Percentiles rank a stretch among this genome's conserved stretches.
Conservation (phyloP, 2,113 vertebrate genomes). For the Gorsachius goisagi region DNA sequence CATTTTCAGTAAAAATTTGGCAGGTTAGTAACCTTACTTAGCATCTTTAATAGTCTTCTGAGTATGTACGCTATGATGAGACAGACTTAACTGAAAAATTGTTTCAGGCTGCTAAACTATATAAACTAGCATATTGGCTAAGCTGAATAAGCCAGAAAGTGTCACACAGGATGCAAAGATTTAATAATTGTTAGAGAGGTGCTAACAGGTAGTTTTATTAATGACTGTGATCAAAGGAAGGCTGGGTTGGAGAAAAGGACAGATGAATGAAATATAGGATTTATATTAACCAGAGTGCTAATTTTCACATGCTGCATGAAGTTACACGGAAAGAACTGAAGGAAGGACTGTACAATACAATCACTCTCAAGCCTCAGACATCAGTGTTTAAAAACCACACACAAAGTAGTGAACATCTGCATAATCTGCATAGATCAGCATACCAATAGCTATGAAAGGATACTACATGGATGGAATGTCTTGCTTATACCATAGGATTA, state of each 20-base stretch:
- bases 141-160: neutral
- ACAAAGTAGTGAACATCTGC: neutral
- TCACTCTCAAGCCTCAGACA: neutral
- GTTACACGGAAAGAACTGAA: neutral
- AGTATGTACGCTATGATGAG: neutral
- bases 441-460: neutral
- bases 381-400: neutral
- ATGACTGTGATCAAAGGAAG: neutral
- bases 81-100: neutral
- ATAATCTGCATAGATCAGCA: neutral
- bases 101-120: neutral
- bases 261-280: neutral
- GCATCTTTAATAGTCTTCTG: neutral
- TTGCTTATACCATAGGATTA: neutral
- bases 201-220: neutral
- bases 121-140: neutral
- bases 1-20: constrained; percentile 35
- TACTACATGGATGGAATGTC: neutral
- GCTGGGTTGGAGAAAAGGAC: neutral
- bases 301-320: neutral
- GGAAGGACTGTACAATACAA: neutral
- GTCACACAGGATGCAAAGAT: neutral
- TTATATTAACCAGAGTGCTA: neutral
- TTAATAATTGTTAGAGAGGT: neutral
- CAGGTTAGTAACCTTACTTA: constrained; percentile 23